phyloP scores from a whole-genome alignment of 2,797 vertebrate species.

The Allenopithecus nigroviridis region DNA sequence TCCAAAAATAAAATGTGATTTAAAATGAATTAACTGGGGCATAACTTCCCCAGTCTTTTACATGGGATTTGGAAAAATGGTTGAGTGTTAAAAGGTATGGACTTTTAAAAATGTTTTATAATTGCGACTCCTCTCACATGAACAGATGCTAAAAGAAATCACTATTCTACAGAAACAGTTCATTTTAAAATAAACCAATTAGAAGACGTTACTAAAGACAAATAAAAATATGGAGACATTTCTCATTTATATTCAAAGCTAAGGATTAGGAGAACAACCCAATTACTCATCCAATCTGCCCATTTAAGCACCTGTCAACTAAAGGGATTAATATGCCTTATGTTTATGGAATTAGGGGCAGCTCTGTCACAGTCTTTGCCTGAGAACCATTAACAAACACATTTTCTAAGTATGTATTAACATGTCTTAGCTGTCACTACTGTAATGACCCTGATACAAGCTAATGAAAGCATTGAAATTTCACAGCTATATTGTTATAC shows the following conservation, averaged over 20 bases:
- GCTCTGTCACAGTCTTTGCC: constrained; percentile 74
- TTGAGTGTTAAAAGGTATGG: not conserved
- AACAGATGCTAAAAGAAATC: constrained; percentile 64
- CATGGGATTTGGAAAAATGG: not conserved
- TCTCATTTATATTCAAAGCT: constrained; percentile 82
- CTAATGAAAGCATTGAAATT: constrained; percentile 69
- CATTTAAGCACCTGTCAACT: constrained; percentile 82
- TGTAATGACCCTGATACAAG: constrained; percentile 67
- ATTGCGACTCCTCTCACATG: constrained; percentile 1
- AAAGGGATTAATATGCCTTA: constrained; percentile 82
- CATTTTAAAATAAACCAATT: constrained; percentile 82
- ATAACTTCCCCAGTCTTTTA: not conserved
- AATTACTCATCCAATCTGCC: constrained; percentile 83
- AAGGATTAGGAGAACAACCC: constrained; percentile 81
- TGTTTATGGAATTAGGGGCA: constrained; percentile 79
- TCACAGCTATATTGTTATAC: constrained; percentile 38
- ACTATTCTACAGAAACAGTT: constrained; percentile 65
- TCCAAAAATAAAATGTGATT: not conserved
- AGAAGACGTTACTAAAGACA: constrained; percentile 74
- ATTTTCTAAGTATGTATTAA: constrained; percentile 78
- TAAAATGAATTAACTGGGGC: constrained; percentile 46
- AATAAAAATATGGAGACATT: constrained; percentile 81
- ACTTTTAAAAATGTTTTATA: constrained; percentile 23
- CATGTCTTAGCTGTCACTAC: constrained; percentile 77
- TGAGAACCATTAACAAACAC: constrained; percentile 78